A percentile compares a stretch with the other conserved stretches of the same genome.
Evolutionary conservation across 2,113 vertebrate genomes (phyloP).

Genomic region (Sphaerodactylus townsendi): DNA sequence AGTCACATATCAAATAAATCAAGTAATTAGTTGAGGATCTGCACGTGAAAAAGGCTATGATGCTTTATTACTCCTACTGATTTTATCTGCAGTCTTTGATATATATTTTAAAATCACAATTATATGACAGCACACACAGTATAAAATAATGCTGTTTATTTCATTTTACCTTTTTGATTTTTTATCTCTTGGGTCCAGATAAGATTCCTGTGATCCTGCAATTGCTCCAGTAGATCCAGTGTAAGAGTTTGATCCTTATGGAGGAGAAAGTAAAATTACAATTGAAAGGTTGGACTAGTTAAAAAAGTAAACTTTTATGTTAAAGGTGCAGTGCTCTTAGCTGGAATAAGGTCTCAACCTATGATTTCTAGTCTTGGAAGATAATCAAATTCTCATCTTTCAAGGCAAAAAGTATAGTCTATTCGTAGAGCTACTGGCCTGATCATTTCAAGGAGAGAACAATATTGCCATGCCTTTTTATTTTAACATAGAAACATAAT

Average conservation of each 20-base stretch:
- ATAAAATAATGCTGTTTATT: not conserved
- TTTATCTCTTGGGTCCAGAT: conserved; percentile 87
- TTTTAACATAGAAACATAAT: not conserved
- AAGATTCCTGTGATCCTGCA: conserved; percentile 83
- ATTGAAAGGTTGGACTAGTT: conserved; percentile 35
- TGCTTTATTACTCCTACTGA: no score
- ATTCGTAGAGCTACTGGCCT: not conserved
- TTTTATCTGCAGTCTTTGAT: no score
- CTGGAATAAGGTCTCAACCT: conserved; percentile 19
- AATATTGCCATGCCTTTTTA: not conserved
- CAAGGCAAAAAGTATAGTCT: not conserved
- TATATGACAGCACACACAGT: not conserved
- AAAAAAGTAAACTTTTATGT: not conserved
- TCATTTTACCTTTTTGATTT: conserved; percentile 84
- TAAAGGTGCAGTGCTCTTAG: conserved; percentile 52
- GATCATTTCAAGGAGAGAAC: not conserved
- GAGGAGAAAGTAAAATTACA: conserved; percentile 49
- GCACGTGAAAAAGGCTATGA: no score
- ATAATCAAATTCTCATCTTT: not conserved
- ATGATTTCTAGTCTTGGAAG: not conserved
- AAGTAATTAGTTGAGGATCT: no score
- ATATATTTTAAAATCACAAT: not conserved
- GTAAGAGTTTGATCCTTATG: conserved; percentile 89
- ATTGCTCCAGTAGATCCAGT: conserved; percentile 86
- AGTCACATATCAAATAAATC: no score